phyloP scores from a whole-genome alignment of 2,113 vertebrate genomes.

The Callocephalon fimbriatum region DNA sequence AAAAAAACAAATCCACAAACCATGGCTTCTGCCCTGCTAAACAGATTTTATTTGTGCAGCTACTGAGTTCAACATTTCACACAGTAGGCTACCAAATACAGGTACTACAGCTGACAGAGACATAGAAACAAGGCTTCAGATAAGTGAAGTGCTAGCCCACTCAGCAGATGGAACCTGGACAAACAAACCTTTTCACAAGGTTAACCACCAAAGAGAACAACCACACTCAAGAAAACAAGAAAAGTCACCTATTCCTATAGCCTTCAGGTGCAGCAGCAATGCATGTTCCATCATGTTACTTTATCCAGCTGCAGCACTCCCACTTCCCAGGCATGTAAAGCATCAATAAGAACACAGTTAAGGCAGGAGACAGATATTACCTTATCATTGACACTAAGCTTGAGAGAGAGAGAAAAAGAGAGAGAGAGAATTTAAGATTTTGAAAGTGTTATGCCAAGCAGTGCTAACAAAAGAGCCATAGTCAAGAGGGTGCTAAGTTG shows the following conservation, averaged over 20 bases:
- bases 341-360: conserved; percentile 67
- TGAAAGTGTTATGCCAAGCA: conserved; percentile 4
- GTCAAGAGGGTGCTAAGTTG: background rate
- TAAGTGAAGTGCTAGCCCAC: conserved; percentile 1
- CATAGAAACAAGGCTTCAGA: background rate
- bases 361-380: conserved; percentile 65
- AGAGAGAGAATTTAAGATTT: background rate
- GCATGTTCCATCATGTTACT: conserved; percentile 69
- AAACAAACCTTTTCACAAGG: conserved; percentile 55
- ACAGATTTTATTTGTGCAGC: background rate
- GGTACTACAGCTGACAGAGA: conserved; percentile 37
- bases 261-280: conserved; percentile 69
- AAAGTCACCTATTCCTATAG: conserved; percentile 73
- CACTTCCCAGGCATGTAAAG: conserved; percentile 69
- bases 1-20: background rate
- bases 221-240: conserved; percentile 65
- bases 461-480: background rate
- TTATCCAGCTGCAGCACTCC: conserved; percentile 70
- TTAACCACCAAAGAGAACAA: conserved; percentile 50
- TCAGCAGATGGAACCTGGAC: conserved; percentile 42
- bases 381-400: conserved; percentile 65
- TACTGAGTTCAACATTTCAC: background rate
- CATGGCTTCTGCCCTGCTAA: conserved; percentile 14
- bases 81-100: conserved; percentile 13
- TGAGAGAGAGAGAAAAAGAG: conserved; percentile 20